Evolutionary conservation across 2,888 invertebrate species (phyloP), one percentile per base, ranked within the genome.

Genomic region (Cyclophora punctaria): DNA sequence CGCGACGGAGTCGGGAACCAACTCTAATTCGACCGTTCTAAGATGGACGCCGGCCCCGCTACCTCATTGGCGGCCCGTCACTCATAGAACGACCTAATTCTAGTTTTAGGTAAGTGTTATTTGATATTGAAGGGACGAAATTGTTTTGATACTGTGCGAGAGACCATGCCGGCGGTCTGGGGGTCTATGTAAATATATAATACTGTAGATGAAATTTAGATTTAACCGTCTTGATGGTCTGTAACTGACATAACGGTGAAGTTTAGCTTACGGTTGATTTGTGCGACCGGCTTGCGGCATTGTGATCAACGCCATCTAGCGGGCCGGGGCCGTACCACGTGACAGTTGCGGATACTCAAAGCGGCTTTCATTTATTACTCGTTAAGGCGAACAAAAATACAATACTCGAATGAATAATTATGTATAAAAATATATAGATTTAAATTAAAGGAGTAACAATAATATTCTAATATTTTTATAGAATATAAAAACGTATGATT

Each of bases 391-490:
- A 77, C 67, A 74, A 75, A 37, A 75, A 79, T 73, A 75, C 78
- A 80, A 80, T 83, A 83, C 81, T 84, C 81, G 81, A 82, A 81
- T 73, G 73, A 77, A 33, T 79, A 74, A 76, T 75, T 76, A 80
- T 80, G 76, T 79, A 78, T 48, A 79, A 78, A 37, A 78, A 77
- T 75, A 71, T 75, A 75, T 79, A 71, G 71, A 74, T 79, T 78
- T 71, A 70, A 75, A 75, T 73, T 75, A 73, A 71, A 71, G 66
- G 72, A 71, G 71, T 51, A 62, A 68, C 69, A 64, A 62, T 69
- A 68, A 78, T 86, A 84, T 85, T 86, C 85, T 85, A 87, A 87
- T 87, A 87, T 86, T 88, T 88, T 88, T 88, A 87, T 87, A 87
- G 87, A 84, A 83, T 85, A 84, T 81, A 79, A 83, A 20, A 80